Evolutionary conservation across 2,888 invertebrate genomes (phyloP).

Genomic region (Bursaphelenchus okinawaensis): DNA sequence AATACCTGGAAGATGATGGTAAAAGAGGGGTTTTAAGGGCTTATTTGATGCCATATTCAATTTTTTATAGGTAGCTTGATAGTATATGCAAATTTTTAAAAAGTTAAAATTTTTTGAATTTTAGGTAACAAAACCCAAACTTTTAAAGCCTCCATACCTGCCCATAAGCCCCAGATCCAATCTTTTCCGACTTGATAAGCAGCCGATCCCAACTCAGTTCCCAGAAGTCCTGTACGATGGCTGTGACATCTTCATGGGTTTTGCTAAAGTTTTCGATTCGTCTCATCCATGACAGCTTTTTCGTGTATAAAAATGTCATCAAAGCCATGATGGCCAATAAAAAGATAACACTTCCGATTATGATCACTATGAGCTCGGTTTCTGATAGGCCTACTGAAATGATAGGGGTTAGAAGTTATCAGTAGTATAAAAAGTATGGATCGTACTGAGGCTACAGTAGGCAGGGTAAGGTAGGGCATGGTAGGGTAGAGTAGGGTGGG

Average conservation of each 20-base stretch:
- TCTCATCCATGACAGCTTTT: constrained; percentile 40
- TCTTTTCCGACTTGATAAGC: constrained; percentile 44
- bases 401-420: too few relatives aligned
- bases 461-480: too few relatives aligned
- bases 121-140: too few relatives aligned
- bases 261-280: constrained; percentile 34
- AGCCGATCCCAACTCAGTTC: constrained; percentile 47
- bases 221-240: constrained; percentile 36
- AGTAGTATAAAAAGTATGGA: too few relatives aligned
- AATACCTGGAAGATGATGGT: neutral
- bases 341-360: constrained; percentile 42
- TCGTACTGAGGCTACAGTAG: too few relatives aligned
- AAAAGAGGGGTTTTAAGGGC: neutral
- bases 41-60: too few relatives aligned
- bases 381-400: constrained; percentile 19
- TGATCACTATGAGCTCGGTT: constrained; percentile 40
- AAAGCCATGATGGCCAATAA: constrained; percentile 42
- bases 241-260: constrained; percentile 14
- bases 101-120: neutral
- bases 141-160: constrained; percentile 42
- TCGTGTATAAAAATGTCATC: constrained; percentile 42
- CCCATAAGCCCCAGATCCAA: constrained; percentile 51
- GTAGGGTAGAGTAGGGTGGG: too few relatives aligned
- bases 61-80: constrained; percentile 12
- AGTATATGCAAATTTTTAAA: neutral